Conservation (phyloP, 1,140 invertebrate species). For the Drosophila tristis region DNA sequence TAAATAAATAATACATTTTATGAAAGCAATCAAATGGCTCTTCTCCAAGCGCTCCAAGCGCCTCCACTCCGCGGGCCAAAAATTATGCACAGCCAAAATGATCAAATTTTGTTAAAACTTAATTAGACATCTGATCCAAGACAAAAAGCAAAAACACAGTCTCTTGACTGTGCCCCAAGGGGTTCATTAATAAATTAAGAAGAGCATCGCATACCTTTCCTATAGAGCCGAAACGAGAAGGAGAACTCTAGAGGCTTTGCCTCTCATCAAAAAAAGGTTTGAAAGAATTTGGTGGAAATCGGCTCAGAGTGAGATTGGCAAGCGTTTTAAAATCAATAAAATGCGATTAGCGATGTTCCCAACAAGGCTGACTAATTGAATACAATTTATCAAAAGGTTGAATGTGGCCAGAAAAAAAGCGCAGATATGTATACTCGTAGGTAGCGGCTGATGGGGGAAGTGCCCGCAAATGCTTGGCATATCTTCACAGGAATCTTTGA, state of each 20-base stretch:
- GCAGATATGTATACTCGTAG: background rate
- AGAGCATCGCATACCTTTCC: slow-evolving; percentile 26
- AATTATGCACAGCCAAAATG: slow-evolving; percentile 74
- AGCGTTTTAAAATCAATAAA: slow-evolving; percentile 68
- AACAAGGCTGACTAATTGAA: slow-evolving; percentile 50
- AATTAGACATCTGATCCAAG: slow-evolving; percentile 60
- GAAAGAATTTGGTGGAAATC: slow-evolving; percentile 40
- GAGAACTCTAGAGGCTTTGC: slow-evolving; percentile 30
- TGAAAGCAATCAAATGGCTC: slow-evolving; percentile 69
- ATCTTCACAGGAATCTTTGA: background rate
- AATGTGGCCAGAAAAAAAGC: background rate
- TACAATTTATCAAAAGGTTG: slow-evolving; percentile 29
- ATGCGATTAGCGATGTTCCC: slow-evolving; percentile 44
- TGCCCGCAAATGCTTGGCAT: background rate
- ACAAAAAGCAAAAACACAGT: slow-evolving; percentile 29
- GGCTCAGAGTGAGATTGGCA: slow-evolving; percentile 49
- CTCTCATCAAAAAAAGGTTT: slow-evolving; percentile 46
- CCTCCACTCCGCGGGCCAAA: slow-evolving; percentile 23
- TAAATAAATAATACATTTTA: slow-evolving; percentile 82
- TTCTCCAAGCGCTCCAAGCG: background rate
- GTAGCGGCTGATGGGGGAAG: background rate
- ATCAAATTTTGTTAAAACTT: slow-evolving; percentile 80
- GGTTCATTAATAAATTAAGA: slow-evolving; percentile 77
- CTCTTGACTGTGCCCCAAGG: slow-evolving; percentile 41
- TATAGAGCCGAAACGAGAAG: slow-evolving; percentile 20